These are phyloP conservation scores for Tetraneura akinire DNA, from an alignment of 1,140 invertebrate genomes.

Conservation along the genomic window DNA sequence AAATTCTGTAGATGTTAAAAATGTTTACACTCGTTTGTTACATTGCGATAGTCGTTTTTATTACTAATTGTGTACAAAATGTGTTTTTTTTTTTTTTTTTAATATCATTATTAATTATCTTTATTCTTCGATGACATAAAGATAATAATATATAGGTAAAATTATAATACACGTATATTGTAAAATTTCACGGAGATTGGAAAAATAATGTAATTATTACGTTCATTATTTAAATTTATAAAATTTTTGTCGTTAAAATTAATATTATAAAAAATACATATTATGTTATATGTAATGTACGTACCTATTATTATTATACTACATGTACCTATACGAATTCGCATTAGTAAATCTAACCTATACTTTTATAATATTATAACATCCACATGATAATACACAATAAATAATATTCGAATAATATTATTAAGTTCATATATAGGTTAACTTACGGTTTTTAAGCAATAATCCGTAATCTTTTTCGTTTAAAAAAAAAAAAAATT, in stretches of 20 bases:
- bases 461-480: neutral
- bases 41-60: neutral
- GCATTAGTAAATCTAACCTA: neutral
- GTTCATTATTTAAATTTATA: neutral
- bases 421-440: no score
- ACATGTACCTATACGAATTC: neutral
- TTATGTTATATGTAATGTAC: neutral
- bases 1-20: conserved; percentile 32
- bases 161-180: neutral
- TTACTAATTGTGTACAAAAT: conserved; percentile 38
- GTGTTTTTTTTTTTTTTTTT: conserved; percentile 24
- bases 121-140: neutral
- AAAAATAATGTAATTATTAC: neutral
- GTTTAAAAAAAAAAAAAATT: neutral
- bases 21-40: neutral
- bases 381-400: neutral
- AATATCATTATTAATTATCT: conserved; percentile 16
- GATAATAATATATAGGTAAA: neutral
- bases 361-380: neutral
- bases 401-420: neutral
- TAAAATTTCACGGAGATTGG: conserved; percentile 8
- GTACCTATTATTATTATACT: neutral
- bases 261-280: neutral
- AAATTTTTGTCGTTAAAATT: neutral
- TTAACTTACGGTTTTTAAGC: no score